Evolutionary conservation across 2,888 invertebrate genomes (phyloP).

Genomic region (Metallyticus violacea): DNA sequence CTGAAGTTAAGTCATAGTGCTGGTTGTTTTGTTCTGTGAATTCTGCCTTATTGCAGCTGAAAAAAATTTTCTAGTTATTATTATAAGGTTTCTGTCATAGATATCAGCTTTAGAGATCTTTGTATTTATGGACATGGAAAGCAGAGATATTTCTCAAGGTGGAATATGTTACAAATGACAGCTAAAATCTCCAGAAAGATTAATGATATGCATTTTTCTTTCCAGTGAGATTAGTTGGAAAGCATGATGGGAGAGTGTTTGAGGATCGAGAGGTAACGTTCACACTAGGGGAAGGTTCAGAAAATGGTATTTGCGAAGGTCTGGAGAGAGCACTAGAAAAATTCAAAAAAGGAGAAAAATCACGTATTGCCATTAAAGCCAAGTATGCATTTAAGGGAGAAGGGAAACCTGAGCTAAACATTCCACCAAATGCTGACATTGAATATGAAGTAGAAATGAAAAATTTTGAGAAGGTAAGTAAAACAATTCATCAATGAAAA

Average conservation of each 20-base stretch:
- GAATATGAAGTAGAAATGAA: constrained; percentile 80
- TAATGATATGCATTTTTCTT: constrained; percentile 38
- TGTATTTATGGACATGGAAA: neutral
- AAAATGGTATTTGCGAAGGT: constrained; percentile 72
- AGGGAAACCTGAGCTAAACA: constrained; percentile 66
- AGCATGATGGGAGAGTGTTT: constrained; percentile 63
- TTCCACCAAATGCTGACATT: constrained; percentile 76
- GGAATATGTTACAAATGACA: neutral
- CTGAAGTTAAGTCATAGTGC: neutral
- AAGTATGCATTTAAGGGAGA: constrained; percentile 74
- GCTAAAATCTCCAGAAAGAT: too few relatives aligned
- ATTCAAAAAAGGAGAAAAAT: constrained; percentile 78
- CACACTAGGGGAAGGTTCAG: constrained; percentile 79
- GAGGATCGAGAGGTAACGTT: constrained; percentile 83
- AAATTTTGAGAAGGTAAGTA: constrained; percentile 73
- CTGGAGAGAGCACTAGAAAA: constrained; percentile 77
- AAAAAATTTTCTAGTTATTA: too few relatives aligned
- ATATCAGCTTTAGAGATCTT: too few relatives aligned
- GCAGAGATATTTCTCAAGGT: neutral
- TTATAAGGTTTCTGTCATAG: too few relatives aligned
- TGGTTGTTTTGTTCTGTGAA: neutral
- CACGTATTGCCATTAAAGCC: constrained; percentile 68
- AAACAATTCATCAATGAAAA: too few relatives aligned
- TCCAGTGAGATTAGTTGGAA: constrained; percentile 71
- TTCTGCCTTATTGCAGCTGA: neutral